phyloP scores from a whole-genome alignment of 2,888 invertebrate species.

The Eulithis testata region DNA sequence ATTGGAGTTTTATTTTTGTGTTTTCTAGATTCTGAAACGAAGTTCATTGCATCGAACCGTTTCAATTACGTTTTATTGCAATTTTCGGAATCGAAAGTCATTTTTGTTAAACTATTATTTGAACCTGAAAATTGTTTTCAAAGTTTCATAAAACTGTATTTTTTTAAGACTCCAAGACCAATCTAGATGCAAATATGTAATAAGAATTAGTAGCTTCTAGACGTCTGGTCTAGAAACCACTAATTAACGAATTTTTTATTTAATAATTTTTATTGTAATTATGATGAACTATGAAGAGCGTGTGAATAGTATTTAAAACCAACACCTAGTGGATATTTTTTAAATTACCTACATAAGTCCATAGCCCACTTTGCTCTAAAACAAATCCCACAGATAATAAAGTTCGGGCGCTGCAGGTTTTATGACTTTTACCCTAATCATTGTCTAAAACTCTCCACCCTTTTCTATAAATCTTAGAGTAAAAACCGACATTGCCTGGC shows the following conservation, averaged over 20 bases:
- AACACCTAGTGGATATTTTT: too few relatives aligned
- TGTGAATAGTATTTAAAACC: too few relatives aligned
- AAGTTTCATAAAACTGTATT: neutral
- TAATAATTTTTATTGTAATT: too few relatives aligned
- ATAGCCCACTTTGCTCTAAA: neutral
- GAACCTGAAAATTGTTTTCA: neutral
- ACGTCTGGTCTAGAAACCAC: too few relatives aligned
- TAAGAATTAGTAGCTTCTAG: too few relatives aligned
- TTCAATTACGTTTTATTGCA: conserved; percentile 7
- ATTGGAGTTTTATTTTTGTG: conserved; percentile 20
- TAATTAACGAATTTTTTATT: too few relatives aligned
- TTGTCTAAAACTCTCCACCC: conserved; percentile 36
- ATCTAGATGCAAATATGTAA: too few relatives aligned
- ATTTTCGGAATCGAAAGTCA: conserved; percentile 9
- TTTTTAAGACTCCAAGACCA: too few relatives aligned
- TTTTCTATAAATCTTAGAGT: conserved; percentile 35
- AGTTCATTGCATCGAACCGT: conserved; percentile 6
- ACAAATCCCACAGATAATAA: conserved; percentile 1
- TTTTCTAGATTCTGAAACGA: conserved; percentile 4
- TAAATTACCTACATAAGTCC: too few relatives aligned
- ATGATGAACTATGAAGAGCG: too few relatives aligned
- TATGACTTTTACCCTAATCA: conserved; percentile 33
- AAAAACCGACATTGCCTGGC: conserved; percentile 32
- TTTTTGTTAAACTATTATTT: conserved; percentile 4
- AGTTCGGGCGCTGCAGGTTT: conserved; percentile 16